Evolutionary conservation across 2,797 vertebrate genomes (phyloP), one percentile per base, ranked within the genome.

Genomic region (Coilia nasus): DNA sequence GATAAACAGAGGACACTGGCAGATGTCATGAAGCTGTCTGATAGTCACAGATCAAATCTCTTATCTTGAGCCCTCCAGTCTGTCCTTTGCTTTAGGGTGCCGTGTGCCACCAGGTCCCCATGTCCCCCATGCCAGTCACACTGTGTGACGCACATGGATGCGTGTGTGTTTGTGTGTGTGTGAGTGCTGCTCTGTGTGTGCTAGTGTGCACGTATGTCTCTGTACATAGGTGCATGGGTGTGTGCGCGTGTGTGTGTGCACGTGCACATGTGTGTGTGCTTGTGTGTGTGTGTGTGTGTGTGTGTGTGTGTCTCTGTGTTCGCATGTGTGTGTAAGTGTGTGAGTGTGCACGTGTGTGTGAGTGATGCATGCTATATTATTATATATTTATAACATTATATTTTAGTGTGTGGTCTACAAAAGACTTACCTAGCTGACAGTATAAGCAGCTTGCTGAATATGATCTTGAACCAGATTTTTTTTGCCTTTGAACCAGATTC

Each of bases 261-360:
- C 25, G 62, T 67, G 62, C 25, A 23, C 23, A n/a, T 64, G 60
- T 67, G 62, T 28, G 62, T 31, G 62, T 67, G 62, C 28, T 25
- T 67, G 62, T 67, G 59, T 60, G 59, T 60, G 59, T 60, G 59
- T 60, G 44, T 50, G 50, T 60, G 47, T 81, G 54, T 83, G 83
- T 46, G 17, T 57, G 11, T 81, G 56, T 81, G 56, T 59, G 57
- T 59, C 17, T 59, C 19, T 60, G 41, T 54, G 71, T 81, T n/a
- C 59, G 82, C 21, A 59, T n/a, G 1, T 83, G n/a, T 82, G 85
- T 59, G 57, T 59, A 21, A 21, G 19, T 59, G 62, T 64, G 6
- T 64, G 23, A 25, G 62, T 64, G 23, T 64, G 62, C 28, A 25
- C 9, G 62, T 2, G 5, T 1, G 59, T 21, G 59, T 23, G 19